Evolutionary conservation across 2,888 invertebrate species (phyloP), one percentile per base, ranked within the genome.

Genomic region (Dryococelus australis): DNA sequence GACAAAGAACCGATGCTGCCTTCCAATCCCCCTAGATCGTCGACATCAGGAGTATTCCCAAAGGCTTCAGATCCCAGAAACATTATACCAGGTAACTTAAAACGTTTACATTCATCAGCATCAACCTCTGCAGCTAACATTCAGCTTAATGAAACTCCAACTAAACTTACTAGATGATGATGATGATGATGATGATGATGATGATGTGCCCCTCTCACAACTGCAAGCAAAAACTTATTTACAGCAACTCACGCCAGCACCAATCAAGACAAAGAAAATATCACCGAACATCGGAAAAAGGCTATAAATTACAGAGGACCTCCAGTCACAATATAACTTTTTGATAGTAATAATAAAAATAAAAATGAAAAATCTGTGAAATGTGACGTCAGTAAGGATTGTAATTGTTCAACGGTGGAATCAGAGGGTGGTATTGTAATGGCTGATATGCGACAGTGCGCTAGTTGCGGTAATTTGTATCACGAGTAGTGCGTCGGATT

Each of bases 1-100:
- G 35, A 81, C 81, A 81, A 81, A 6, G 81, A 26, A 81, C 27
- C 27, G 27, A 81, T 20, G 81, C 81, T 81, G 81, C 81, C 81
- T 81, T 10, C 13, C 13, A 81, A 81, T 27, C 26, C 35, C 81
- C 81, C 6, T 13, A 81, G 12, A 81, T 35, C 27, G 81, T 81
- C 26, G 12, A 81, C 81, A 35, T 81, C 81, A 35, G 81, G 81
- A 81, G 13, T 26, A 81, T 6, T 27, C 27, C 81, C 9, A 26
- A 27, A 81, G 81, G 26, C 81, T 10, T 81, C 81, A 81, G 27
- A 81, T 81, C 26, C 35, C 13, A 9, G 6, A 13, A 26, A 81
- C 81, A 81, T 12, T 13, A 81, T 35, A 27, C 81, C 27, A 81
- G 27, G 27, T 81, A n/a, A n/a, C n/a, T n/a, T n/a, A n/a, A n/a